Evolutionary conservation across 2,888 invertebrate genomes (phyloP), one percentile per base, ranked within the genome.

Genomic region (Dione vanillae): DNA sequence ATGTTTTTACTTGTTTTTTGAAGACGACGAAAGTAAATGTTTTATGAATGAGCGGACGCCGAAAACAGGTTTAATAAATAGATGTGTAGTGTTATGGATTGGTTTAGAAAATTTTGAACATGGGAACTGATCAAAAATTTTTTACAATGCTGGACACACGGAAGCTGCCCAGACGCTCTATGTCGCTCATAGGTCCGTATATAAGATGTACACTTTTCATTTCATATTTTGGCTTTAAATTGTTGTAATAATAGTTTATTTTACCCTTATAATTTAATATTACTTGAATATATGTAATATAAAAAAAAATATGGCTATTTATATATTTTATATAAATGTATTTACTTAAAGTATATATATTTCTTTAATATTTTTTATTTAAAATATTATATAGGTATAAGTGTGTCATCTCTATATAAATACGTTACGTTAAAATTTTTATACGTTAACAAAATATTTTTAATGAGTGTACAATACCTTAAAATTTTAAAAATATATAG

Each of bases 151-250:
- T 92, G 87, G 90, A 92, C 79, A 87, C 84, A 78, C 86, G 90
- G 84, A 92, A 88, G 82, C 83, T 89, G 82, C 88, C 90, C 81
- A 85, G 91, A 78, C 89, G 91, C 74, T 90, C 91, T 70, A 83
- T 90, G 83, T 91, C 92, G 76, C 86, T 91, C 78, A 86, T 89
- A 77, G 92, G 93, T 92, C 83, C 78, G 91, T 91, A 86, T 49
- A 68, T 20, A 61, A 56, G 65, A 65, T 54, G 37, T 37, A 35
- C 35, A 35, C 59, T 65, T 49, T 51, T 58, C 1, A 11, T 19
- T 49, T 52, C 14, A 65, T 20, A 16, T 51, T 64, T 58, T 54
- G 52, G 16, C 43, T 16, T 20, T 5, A 47, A 35, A 43, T 20
- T 51, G 40, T 16, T 37, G 19, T n/a, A 9, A 19, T 16, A 3